phyloP scores from a whole-genome alignment of 92 coral and sea anemone genomes.

The Metridium senile region DNA sequence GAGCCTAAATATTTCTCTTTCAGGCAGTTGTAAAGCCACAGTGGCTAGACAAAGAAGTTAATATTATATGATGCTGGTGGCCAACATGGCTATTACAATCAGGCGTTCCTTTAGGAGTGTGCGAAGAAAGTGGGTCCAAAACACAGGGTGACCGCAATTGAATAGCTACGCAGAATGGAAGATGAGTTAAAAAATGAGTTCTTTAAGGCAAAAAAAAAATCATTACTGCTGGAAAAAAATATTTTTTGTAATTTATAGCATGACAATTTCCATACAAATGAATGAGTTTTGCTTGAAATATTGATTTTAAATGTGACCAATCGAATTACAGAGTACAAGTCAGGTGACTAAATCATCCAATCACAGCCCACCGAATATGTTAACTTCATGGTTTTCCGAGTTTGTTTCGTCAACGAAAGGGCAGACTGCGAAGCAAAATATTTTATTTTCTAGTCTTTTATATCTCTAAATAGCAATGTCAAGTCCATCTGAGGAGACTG shows the following conservation, averaged over 20 bases:
- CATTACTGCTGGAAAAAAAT: no score
- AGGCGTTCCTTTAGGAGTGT: constrained; percentile 28
- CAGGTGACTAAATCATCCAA: constrained; percentile 28
- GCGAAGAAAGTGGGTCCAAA: constrained; percentile 6
- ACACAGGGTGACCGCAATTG: constrained; percentile 24
- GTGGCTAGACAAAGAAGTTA: neutral
- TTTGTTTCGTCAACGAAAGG: constrained; percentile 4
- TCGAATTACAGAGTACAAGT: neutral
- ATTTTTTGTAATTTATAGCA: no score
- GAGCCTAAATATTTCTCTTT: no score
- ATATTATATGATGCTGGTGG: no score
- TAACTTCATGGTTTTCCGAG: constrained; percentile 1
- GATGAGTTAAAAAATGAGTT: no score
- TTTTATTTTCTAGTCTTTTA: constrained; percentile 1
- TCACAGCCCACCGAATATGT: constrained; percentile 36
- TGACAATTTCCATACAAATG: no score
- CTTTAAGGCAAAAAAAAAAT: no score
- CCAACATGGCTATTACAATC: neutral
- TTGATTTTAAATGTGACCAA: neutral
- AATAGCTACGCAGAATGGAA: neutral
- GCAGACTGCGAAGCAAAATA: neutral
- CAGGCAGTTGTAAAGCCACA: neutral
- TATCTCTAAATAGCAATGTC: constrained; percentile 52
- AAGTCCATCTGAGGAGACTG: constrained; percentile 65
- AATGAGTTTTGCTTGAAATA: neutral